phyloP scores from a whole-genome alignment of 2,888 invertebrate genomes.

The Amblyjoppa fuscipennis region DNA sequence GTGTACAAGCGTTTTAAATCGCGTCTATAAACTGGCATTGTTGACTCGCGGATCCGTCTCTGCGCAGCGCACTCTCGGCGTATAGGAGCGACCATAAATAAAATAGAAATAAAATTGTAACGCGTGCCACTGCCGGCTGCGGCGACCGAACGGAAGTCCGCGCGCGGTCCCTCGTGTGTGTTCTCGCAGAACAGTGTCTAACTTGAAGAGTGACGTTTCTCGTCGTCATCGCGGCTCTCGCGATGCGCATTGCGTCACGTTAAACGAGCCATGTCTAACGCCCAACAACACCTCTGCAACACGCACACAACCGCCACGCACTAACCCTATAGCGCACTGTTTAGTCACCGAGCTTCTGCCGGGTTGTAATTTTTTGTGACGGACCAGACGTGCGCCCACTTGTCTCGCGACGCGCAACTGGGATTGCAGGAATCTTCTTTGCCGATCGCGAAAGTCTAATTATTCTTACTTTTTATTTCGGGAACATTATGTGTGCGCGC shows the following conservation, averaged over 20 bases:
- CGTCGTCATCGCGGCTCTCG: conserved; percentile 15
- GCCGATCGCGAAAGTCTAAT: not conserved
- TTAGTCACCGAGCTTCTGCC: not conserved
- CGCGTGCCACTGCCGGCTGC: conserved; percentile 63
- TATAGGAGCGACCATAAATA: conserved; percentile 45
- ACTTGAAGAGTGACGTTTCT: conserved; percentile 50
- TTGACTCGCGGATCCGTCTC: conserved; percentile 29
- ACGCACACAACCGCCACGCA: conserved; percentile 11
- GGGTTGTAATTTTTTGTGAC: conserved; percentile 6
- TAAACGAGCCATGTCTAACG: conserved; percentile 61
- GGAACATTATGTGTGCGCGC: too few relatives aligned
- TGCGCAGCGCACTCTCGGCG: conserved; percentile 39
- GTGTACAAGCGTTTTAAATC: conserved; percentile 54
- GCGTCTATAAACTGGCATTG: conserved; percentile 50
- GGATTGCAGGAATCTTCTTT: not conserved
- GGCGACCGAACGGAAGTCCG: conserved; percentile 57
- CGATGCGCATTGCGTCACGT: conserved; percentile 53
- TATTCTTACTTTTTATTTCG: not conserved
- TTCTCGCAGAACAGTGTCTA: conserved; percentile 32
- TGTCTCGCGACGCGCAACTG: not conserved
- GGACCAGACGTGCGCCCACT: conserved; percentile 3
- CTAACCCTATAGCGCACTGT: not conserved
- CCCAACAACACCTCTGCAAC: conserved; percentile 22
- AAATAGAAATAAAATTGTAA: conserved; percentile 54
- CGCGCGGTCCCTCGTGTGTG: conserved; percentile 36